Base-by-base conservation (phyloP, 2,113 vertebrate species). In the Zapornia atra region DNA sequence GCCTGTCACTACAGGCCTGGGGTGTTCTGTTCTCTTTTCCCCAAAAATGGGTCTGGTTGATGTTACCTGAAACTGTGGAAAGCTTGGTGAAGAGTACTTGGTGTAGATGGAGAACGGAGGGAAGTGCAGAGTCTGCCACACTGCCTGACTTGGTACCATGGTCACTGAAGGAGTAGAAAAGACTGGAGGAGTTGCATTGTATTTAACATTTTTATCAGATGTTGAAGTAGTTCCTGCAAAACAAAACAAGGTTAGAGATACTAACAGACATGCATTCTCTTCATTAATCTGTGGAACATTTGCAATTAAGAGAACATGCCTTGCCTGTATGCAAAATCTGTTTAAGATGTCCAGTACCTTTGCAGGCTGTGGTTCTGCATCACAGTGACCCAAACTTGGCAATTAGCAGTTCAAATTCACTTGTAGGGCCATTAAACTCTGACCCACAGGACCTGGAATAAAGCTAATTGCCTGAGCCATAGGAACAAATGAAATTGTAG, bases 51-150 rank as follows among this genome's bases (percentile, higher is more conserved):
- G 11, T 34, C 9, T 70, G 0, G 3, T 65, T 72, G 36, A 9
- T 5, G 3, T 97, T 97, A 98, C 98, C 97, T 98, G 97, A 9
- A 97, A 95, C 31, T 96, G 94, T 5, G 94, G 86, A 5, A 96
- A 90, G 64, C 63, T 78, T 1, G 44, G 44, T 46, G 44, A 18
- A 18, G 94, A 90, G 19, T 91, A 88, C 50, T 60, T 98, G 34
- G 96, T 42, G 54, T 97, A 89, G 48, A 87, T 7, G 1, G 91
- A 81, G 2, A 71, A 63, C 3, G 89, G 88, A 31, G 89, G 76
- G 22, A 96, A 95, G 79, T 92, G 97, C 59, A 95, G 48, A 16
- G 86, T 97, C 54, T 96, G 90, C 97, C 95, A 91, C 64, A 65
- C 42, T 1, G 97, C 91, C 73, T 97, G 97, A 36, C 91, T 96